Percentiles rank a stretch among this genome's conserved stretches.
phyloP scores from a whole-genome alignment of 2,113 vertebrate species.

The Pseudois nayaur region DNA sequence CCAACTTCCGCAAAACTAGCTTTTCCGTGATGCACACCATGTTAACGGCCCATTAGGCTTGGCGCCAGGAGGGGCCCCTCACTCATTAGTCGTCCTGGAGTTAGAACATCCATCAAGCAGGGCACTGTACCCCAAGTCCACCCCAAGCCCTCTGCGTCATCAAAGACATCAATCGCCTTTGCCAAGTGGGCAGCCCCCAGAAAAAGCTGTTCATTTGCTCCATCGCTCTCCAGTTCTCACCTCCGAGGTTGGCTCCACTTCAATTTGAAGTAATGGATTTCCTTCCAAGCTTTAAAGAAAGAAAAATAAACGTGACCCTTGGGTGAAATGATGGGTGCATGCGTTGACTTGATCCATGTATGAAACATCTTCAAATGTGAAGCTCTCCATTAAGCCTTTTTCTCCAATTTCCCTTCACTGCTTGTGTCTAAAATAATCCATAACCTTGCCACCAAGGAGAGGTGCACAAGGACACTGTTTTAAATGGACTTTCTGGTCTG shows the following conservation, averaged over 20 bases:
- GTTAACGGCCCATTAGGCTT: constrained; percentile 47
- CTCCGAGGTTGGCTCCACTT: constrained; percentile 97
- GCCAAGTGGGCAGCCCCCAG: not conserved
- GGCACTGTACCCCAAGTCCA: fast-evolving
- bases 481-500: not conserved
- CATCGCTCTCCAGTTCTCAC: constrained; percentile 80
- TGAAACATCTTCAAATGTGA: not conserved
- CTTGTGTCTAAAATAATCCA: not conserved
- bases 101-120: constrained; percentile 16
- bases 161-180: not conserved
- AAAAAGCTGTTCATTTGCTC: not conserved
- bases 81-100: not conserved
- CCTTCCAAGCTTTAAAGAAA: constrained; percentile 87
- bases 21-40: not conserved
- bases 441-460: not conserved
- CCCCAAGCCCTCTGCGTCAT: not conserved
- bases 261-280: constrained; percentile 97
- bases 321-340: not conserved
- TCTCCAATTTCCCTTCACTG: not conserved
- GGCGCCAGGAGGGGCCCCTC: fast-evolving
- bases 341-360: not conserved
- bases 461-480: not conserved
- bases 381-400: not conserved
- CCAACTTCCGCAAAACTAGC: not conserved
- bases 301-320: not conserved